Base-by-base conservation (phyloP, 2,888 invertebrate species). In the Cyrtodaria siliqua region DNA sequence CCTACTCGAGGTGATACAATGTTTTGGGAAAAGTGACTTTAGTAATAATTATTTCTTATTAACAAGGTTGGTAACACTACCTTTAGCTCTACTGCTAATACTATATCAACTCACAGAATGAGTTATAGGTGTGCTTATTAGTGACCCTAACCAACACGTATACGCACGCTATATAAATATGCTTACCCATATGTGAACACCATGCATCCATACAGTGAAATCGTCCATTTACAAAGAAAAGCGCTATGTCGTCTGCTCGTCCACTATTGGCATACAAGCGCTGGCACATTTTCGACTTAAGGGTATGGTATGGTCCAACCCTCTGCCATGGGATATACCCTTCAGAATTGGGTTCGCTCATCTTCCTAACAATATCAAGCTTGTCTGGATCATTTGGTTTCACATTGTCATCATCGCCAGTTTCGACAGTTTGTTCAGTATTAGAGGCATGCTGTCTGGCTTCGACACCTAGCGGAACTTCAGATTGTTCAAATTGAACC, bases 111-210 rank as follows among this genome's bases (percentile, higher is more conserved):
- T n/a, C n/a, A n/a, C n/a, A n/a, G n/a, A n/a, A n/a, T n/a, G n/a
- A n/a, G n/a, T n/a, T n/a, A n/a, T n/a, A n/a, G n/a, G n/a, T n/a
- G n/a, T n/a, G n/a, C n/a, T n/a, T n/a, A n/a, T n/a, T n/a, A n/a
- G n/a, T n/a, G n/a, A n/a, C n/a, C n/a, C n/a, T n/a, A n/a, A n/a
- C n/a, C n/a, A n/a, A n/a, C n/a, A n/a, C n/a, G n/a, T n/a, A n/a
- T n/a, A n/a, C n/a, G n/a, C n/a, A n/a, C n/a, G n/a, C n/a, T n/a
- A n/a, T n/a, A 38, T 8, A 47, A 2, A 44, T 33, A n/a, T n/a
- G 71, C 87, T 74, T 67, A 89, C 90, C 89, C 88, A 90, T 88
- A 53, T 90, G 90, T 3, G 87, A 82, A 67, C 90, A 90, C 89
- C 89, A 89, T 0, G 90, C 88, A 8, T 82, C 84, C 83, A 90